Percentiles rank a stretch among this genome's conserved stretches.
phyloP scores from a whole-genome alignment of 2,888 invertebrate genomes.

The Alentia gelatinosa region DNA sequence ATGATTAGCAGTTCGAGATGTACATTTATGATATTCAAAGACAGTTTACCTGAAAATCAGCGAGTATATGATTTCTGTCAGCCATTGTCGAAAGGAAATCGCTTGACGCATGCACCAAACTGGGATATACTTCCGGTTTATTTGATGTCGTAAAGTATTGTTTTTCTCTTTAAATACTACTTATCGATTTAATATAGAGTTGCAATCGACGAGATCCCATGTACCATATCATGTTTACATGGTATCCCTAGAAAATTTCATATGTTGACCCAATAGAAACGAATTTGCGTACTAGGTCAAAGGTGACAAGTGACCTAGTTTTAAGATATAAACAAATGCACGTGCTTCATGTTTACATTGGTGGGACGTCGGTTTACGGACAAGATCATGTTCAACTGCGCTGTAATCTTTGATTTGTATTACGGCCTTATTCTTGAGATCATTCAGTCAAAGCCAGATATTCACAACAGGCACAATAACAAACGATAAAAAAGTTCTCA shows the following conservation, averaged over 20 bases:
- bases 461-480: too few relatives aligned
- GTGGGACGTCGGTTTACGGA: not conserved
- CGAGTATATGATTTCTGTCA: constrained; percentile 62
- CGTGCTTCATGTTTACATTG: constrained; percentile 48
- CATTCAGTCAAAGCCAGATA: too few relatives aligned
- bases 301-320: constrained; percentile 15
- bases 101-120: not conserved
- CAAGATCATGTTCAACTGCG: too few relatives aligned
- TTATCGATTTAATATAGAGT: not conserved
- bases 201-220: not conserved
- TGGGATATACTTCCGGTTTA: constrained; percentile 3
- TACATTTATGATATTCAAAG: not conserved
- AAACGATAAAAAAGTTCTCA: too few relatives aligned
- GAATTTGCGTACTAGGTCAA: not conserved
- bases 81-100: constrained; percentile 59
- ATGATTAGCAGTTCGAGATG: not conserved
- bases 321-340: constrained; percentile 51
- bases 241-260: too few relatives aligned
- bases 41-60: constrained; percentile 63
- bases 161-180: not conserved
- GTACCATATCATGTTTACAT: too few relatives aligned
- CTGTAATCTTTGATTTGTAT: too few relatives aligned
- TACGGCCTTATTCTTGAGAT: too few relatives aligned
- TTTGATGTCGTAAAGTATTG: constrained; percentile 9
- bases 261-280: not conserved